Evolutionary conservation across 2,888 invertebrate genomes (phyloP).

Genomic region (Acheta domesticus): DNA sequence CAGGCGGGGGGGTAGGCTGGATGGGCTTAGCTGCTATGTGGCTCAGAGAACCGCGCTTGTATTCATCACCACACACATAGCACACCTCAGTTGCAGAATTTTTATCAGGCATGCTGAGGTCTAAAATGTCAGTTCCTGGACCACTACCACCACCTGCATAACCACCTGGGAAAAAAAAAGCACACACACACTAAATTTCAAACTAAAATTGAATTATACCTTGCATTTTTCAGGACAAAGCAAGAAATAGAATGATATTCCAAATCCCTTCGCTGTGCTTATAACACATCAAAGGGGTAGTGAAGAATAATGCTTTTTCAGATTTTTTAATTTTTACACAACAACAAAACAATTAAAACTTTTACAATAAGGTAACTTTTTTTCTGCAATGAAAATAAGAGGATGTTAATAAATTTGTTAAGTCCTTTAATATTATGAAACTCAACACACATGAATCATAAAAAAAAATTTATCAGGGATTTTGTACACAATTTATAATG

Average conservation of each 20-base stretch:
- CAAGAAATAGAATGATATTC: constrained; percentile 23
- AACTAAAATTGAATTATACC: constrained; percentile 18
- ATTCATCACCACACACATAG: constrained; percentile 87
- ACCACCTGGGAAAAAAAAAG: constrained; percentile 28
- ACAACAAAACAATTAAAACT: too few species aligned
- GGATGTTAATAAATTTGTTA: too few species aligned
- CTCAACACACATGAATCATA: too few species aligned
- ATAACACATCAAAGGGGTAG: too few species aligned
- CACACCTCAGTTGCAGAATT: constrained; percentile 86
- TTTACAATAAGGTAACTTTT: too few species aligned
- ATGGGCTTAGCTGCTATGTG: constrained; percentile 61
- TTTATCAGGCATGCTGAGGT: constrained; percentile 89
- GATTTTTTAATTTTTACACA: too few species aligned
- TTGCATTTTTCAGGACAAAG: constrained; percentile 30
- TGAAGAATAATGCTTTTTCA: too few species aligned
- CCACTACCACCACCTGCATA: constrained; percentile 32
- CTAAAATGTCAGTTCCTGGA: constrained; percentile 78
- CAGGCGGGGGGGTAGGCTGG: constrained; percentile 47
- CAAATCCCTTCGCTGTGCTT: neutral
- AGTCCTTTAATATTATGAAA: too few species aligned
- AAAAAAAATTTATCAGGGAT: too few species aligned
- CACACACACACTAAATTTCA: constrained; percentile 11
- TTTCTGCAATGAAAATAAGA: too few species aligned
- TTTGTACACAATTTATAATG: too few species aligned
- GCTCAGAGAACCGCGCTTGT: constrained; percentile 74